Conservation (phyloP, 2,113 vertebrate species). For the Desmodus rotundus region DNA sequence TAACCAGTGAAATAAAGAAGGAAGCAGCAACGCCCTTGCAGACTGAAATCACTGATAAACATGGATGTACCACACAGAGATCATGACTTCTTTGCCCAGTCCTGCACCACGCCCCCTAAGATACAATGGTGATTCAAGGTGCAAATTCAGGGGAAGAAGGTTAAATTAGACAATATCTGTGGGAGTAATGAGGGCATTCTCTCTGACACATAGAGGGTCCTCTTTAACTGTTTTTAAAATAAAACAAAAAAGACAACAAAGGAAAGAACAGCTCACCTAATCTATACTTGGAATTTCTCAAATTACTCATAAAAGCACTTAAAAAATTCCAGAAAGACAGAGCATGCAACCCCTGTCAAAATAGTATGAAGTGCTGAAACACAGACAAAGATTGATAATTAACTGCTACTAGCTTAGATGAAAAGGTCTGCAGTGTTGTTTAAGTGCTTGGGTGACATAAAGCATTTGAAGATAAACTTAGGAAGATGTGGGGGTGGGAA, state of each 20-base stretch:
- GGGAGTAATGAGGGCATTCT: background rate
- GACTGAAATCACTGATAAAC: background rate
- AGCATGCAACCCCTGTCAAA: constrained; percentile 70
- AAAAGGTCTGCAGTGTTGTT: constrained; percentile 68
- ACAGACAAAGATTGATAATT: constrained; percentile 73
- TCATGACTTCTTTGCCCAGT: background rate
- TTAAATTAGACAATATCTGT: background rate
- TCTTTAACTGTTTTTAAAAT: constrained; percentile 35
- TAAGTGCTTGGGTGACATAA: constrained; percentile 60
- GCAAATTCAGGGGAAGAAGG: background rate
- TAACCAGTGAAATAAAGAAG: background rate
- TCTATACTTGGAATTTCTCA: constrained; percentile 71
- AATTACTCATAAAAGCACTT: constrained; percentile 75
- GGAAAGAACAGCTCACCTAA: constrained; percentile 65
- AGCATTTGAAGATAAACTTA: constrained; percentile 61
- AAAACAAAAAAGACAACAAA: constrained; percentile 15
- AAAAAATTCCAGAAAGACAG: constrained; percentile 76
- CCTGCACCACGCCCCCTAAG: background rate
- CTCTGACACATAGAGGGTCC: constrained; percentile 55
- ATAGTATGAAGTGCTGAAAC: constrained; percentile 73
- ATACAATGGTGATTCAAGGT: background rate
- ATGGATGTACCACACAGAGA: background rate
- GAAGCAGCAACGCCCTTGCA: background rate
- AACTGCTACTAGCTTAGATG: constrained; percentile 54
- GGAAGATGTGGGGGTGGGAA: background rate